These are phyloP conservation scores for Tauraco hartlaubi DNA, from an alignment of 2,797 vertebrate genomes.

Conservation along the genomic window DNA sequence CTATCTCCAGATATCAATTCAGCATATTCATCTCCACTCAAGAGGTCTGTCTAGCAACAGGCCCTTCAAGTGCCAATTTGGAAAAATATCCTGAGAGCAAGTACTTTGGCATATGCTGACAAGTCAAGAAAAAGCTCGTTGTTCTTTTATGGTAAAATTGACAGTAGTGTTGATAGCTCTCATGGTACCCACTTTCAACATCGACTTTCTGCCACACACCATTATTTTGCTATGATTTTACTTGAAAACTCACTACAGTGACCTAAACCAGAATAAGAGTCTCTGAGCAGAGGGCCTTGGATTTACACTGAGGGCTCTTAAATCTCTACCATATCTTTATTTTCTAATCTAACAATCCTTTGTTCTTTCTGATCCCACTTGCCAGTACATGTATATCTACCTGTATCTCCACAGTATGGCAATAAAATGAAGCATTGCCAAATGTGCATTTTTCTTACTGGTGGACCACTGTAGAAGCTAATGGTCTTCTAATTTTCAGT, in stretches of 20 bases:
- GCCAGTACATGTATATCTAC: too few relatives aligned
- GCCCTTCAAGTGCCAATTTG: neutral
- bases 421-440: neutral
- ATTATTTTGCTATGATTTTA: neutral
- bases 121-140: neutral
- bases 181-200: neutral
- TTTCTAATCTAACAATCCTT: neutral
- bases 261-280: neutral
- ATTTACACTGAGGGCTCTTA: neutral
- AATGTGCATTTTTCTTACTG: neutral
- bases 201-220: neutral
- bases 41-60: neutral
- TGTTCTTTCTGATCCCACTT: neutral
- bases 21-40: neutral
- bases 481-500: neutral
- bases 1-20: neutral
- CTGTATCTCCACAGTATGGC: neutral
- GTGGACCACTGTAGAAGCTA: neutral
- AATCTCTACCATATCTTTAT: neutral
- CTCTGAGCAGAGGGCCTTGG: neutral
- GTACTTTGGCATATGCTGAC: neutral
- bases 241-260: neutral
- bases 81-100: neutral
- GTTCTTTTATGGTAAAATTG: neutral
- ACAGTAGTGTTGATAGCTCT: neutral